Evolutionary conservation across 2,888 invertebrate genomes (phyloP).

Genomic region (Gari tellinella): DNA sequence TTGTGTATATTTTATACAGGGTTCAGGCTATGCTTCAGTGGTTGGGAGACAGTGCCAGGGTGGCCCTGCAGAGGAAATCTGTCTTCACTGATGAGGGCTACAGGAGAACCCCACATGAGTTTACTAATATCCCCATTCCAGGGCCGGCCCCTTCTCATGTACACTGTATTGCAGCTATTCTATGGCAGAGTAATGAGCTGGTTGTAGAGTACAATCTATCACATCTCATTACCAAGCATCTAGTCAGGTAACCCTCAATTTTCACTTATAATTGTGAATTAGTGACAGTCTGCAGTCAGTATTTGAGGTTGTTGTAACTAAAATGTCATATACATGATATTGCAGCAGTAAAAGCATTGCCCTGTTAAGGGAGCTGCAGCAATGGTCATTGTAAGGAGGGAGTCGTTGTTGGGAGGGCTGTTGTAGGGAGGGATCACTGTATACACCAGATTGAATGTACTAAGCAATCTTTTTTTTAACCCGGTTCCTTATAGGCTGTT

Average conservation of each 20-base stretch:
- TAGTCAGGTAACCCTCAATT: constrained; percentile 93
- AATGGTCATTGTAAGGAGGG: too few species aligned
- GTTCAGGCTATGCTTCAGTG: constrained; percentile 88
- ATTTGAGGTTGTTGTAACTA: too few species aligned
- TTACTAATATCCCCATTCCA: constrained; percentile 61
- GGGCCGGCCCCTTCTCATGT: constrained; percentile 82
- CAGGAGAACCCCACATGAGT: constrained; percentile 45
- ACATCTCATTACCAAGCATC: constrained; percentile 89
- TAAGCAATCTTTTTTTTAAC: too few species aligned
- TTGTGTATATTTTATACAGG: constrained; percentile 59
- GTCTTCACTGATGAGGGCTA: constrained; percentile 59
- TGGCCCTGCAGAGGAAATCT: constrained; percentile 71
- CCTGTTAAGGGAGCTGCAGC: too few species aligned
- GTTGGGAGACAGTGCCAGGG: constrained; percentile 88
- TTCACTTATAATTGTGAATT: too few species aligned
- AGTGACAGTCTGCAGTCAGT: too few species aligned
- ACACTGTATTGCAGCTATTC: constrained; percentile 92
- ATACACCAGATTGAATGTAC: too few species aligned
- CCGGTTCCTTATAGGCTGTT: too few species aligned
- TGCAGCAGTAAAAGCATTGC: too few species aligned
- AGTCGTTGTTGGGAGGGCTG: too few species aligned
- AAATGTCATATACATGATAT: too few species aligned
- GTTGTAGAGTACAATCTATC: constrained; percentile 86
- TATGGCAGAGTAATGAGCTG: constrained; percentile 87
- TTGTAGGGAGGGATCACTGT: too few species aligned